Evolutionary conservation across 1,140 invertebrate species (phyloP).

Genomic region (Leptestheria dahalacensis): DNA sequence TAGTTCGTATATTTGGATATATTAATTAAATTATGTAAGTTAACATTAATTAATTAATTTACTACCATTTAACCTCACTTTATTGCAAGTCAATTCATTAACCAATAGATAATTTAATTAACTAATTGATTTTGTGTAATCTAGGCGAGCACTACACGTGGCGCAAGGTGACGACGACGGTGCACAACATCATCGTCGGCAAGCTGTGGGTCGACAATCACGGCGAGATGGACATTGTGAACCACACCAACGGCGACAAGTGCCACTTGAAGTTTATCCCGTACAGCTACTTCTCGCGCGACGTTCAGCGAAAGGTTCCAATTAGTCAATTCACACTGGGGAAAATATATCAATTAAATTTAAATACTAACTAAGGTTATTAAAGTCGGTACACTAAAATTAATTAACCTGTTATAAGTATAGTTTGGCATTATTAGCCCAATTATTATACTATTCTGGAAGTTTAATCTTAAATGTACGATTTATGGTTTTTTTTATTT

Average conservation of each 20-base stretch:
- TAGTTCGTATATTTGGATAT: too few relatives aligned
- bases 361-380: too few relatives aligned
- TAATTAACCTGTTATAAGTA: too few relatives aligned
- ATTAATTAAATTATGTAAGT: constrained; percentile 1
- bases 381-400: too few relatives aligned
- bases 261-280: constrained; percentile 92
- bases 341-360: too few relatives aligned
- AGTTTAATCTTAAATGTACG: too few relatives aligned
- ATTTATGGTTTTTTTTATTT: background rate
- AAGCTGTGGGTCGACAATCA: constrained; percentile 99
- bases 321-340: constrained; percentile 22
- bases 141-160: constrained; percentile 83
- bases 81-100: background rate
- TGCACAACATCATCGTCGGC: constrained; percentile 98
- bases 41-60: background rate
- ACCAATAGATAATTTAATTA: background rate
- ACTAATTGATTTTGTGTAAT: background rate
- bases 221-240: constrained; percentile 94
- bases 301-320: constrained; percentile 78
- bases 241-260: constrained; percentile 73
- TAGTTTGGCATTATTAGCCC: too few relatives aligned
- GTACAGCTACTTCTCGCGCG: constrained; percentile 94
- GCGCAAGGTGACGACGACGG: constrained; percentile 94
- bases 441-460: too few relatives aligned
- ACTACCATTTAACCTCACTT: background rate